phyloP scores from a whole-genome alignment of 2,113 vertebrate species.

The Poicephalus gulielmi region DNA sequence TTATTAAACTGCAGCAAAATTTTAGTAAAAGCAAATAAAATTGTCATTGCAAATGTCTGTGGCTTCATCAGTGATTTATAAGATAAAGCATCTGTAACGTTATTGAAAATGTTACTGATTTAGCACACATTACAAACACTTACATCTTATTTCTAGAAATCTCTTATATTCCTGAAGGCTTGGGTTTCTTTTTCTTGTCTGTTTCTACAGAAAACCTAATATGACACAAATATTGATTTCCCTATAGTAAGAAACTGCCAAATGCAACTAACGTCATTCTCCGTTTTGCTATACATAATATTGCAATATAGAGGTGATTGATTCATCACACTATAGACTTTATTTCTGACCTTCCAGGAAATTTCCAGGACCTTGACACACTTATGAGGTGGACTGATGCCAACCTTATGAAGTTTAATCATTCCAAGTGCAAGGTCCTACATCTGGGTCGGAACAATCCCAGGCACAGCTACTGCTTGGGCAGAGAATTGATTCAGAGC shows the following conservation, averaged over 20 bases:
- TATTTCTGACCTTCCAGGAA: neutral
- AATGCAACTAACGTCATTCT: neutral
- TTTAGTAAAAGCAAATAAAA: slow-evolving; percentile 19
- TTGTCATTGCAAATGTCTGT: neutral
- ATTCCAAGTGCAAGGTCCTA: too few species aligned
- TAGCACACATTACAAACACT: neutral
- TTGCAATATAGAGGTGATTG: accelerated
- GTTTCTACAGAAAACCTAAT: neutral
- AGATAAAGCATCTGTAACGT: neutral
- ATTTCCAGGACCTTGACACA: too few species aligned
- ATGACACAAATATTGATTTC: neutral
- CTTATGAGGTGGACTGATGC: too few species aligned
- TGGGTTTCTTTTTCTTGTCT: neutral
- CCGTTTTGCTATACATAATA: neutral
- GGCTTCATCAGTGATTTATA: neutral
- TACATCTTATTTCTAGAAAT: neutral
- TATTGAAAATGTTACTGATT: neutral
- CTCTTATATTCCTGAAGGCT: neutral
- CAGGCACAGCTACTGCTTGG: too few species aligned
- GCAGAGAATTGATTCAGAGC: too few species aligned
- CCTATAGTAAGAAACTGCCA: neutral
- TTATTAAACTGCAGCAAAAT: neutral
- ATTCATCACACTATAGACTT: neutral
- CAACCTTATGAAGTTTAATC: too few species aligned
- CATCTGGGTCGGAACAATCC: too few species aligned